phyloP scores from a whole-genome alignment of 2,888 invertebrate species.

The Heliconius cydno region DNA sequence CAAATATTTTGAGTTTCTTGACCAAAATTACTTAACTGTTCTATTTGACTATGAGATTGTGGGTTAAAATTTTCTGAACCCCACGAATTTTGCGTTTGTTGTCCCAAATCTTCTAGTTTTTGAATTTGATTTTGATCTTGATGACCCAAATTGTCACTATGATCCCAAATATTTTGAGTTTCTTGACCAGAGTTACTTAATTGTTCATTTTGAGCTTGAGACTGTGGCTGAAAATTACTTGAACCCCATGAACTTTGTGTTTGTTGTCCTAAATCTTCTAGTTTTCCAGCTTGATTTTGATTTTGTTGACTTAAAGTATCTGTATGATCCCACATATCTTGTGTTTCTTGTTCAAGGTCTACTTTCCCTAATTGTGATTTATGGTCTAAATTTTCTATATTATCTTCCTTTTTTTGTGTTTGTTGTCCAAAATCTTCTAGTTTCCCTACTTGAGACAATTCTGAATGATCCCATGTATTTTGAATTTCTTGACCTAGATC shows the following conservation, averaged over 20 bases:
- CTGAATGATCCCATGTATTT: slow-evolving; percentile 40
- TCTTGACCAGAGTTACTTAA: slow-evolving; percentile 49
- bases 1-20: slow-evolving; percentile 53
- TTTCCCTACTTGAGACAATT: slow-evolving; percentile 39
- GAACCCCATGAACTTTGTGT: slow-evolving; percentile 51
- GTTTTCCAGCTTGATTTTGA: slow-evolving; percentile 53
- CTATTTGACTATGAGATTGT: slow-evolving; percentile 49
- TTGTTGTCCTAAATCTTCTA: slow-evolving; percentile 57
- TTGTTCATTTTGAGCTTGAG: slow-evolving; percentile 46
- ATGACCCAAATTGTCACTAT: slow-evolving; percentile 48
- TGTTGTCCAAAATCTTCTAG: slow-evolving; percentile 53
- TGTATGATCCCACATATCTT: slow-evolving; percentile 51
- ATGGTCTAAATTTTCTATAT: slow-evolving; percentile 56
- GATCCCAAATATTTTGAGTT: slow-evolving; percentile 50
- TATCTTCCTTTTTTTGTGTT: slow-evolving; percentile 51
- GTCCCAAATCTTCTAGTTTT: slow-evolving; percentile 51
- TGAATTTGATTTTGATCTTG: slow-evolving; percentile 50
- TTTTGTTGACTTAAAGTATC: slow-evolving; percentile 55
- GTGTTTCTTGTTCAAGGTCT: slow-evolving; percentile 59
- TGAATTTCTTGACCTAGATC: slow-evolving; percentile 52
- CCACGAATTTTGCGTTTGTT: slow-evolving; percentile 51
- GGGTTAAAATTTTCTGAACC: slow-evolving; percentile 49
- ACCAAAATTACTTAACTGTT: slow-evolving; percentile 45
- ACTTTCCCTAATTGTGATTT: slow-evolving; percentile 49
- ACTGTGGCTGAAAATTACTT: slow-evolving; percentile 53